These are phyloP conservation scores for Bactericera cockerelli DNA, from an alignment of 1,140 invertebrate genomes.

Conservation along the genomic window DNA sequence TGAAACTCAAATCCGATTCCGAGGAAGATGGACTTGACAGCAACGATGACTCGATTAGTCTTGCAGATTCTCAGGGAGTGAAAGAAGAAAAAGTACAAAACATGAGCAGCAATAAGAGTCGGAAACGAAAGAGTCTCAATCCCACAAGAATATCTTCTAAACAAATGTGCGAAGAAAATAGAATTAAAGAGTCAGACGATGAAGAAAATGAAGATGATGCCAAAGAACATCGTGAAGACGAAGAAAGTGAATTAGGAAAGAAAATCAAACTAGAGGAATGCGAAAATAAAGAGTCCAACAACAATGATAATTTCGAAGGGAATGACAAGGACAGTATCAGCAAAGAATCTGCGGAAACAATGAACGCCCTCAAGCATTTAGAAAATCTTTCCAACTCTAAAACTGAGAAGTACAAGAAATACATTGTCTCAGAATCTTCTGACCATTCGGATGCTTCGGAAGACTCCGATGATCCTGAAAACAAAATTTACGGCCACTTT, in stretches of 20 bases:
- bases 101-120: conserved; percentile 24
- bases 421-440: conserved; percentile 34
- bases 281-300: conserved; percentile 16
- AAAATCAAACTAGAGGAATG: conserved; percentile 13
- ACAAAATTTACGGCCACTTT: conserved; percentile 47
- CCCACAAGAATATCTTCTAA: conserved; percentile 44
- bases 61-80: conserved; percentile 34
- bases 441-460: conserved; percentile 38
- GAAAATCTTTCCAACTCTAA: conserved; percentile 66
- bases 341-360: conserved; percentile 19
- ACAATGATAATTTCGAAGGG: conserved; percentile 19
- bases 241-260: background rate
- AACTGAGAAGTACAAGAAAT: conserved; percentile 38
- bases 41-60: conserved; percentile 51
- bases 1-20: conserved; percentile 46
- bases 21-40: conserved; percentile 49
- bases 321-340: conserved; percentile 22
- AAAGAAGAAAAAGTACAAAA: conserved; percentile 33
- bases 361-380: conserved; percentile 55
- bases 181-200: conserved; percentile 16
- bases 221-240: conserved; percentile 15
- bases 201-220: conserved; percentile 16
- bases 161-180: conserved; percentile 15
- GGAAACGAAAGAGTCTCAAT: conserved; percentile 84
- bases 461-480: conserved; percentile 38